phyloP scores from a whole-genome alignment of 2,797 vertebrate species.

The Salmo trutta region DNA sequence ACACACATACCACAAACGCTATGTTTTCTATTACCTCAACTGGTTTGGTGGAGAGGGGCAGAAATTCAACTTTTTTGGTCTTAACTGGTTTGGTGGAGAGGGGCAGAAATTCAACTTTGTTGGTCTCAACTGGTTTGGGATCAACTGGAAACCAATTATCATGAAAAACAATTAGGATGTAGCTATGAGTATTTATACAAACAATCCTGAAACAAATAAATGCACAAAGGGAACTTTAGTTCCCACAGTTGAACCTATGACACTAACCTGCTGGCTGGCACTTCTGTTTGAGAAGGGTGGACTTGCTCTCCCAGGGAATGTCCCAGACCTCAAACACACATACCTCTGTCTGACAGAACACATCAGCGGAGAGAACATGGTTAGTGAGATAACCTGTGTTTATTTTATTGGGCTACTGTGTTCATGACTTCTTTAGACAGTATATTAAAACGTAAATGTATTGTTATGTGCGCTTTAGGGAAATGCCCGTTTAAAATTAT shows the following conservation, averaged over 20 bases:
- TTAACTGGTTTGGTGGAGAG: conserved; percentile 50
- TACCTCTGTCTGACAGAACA: conserved; percentile 70
- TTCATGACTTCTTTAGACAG: background rate
- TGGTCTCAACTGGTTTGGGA: conserved; percentile 59
- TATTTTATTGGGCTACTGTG: too few relatives aligned
- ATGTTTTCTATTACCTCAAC: conserved; percentile 57
- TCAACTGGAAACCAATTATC: conserved; percentile 33
- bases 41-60: conserved; percentile 44
- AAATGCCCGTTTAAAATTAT: background rate
- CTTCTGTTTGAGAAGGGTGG: conserved; percentile 79
- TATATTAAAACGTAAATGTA: background rate
- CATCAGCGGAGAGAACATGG: too few relatives aligned
- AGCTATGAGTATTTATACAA: background rate
- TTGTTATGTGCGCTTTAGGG: background rate
- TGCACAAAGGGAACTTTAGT: background rate
- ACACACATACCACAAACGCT: conserved; percentile 2
- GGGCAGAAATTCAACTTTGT: conserved; percentile 45
- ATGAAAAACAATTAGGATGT: background rate
- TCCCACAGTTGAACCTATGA: background rate
- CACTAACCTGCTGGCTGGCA: conserved; percentile 75
- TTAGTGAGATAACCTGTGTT: background rate
- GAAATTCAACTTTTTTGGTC: conserved; percentile 53
- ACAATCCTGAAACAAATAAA: background rate
- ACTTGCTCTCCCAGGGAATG: conserved; percentile 78
- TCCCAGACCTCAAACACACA: conserved; percentile 85